phyloP scores from a whole-genome alignment of 2,888 invertebrate species.

The Nasonovia ribisnigri region DNA sequence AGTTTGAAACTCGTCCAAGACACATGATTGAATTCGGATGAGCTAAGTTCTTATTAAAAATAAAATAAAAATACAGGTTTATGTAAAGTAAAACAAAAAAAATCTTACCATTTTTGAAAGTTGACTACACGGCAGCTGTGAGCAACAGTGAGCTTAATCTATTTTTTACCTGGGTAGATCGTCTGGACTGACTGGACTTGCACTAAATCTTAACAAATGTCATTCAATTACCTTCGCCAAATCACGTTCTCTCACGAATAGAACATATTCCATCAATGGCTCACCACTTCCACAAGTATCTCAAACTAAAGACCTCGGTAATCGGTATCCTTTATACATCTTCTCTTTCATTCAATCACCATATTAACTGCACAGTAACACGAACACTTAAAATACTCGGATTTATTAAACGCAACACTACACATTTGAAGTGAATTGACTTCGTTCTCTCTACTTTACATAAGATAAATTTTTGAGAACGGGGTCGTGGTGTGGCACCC shows the following conservation, averaged over 20 bases:
- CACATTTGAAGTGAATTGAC: not conserved
- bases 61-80: too few relatives aligned
- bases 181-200: not conserved
- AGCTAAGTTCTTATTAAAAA: too few relatives aligned
- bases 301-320: not conserved
- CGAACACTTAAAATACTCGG: too few relatives aligned
- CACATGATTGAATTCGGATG: too few relatives aligned
- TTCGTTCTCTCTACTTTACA: not conserved
- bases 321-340: not conserved
- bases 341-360: not conserved
- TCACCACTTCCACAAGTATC: not conserved
- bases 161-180: not conserved
- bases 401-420: too few relatives aligned
- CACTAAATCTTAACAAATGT: slow-evolving; percentile 1
- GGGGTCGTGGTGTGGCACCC: not conserved
- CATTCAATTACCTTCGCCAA: slow-evolving; percentile 16
- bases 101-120: slow-evolving; percentile 23
- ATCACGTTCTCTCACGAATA: not conserved
- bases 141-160: too few relatives aligned
- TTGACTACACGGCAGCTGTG: not conserved
- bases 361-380: too few relatives aligned
- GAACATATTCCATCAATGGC: not conserved
- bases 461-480: not conserved
- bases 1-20: too few relatives aligned
- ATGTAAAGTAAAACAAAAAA: too few relatives aligned